Conservation (phyloP, 2,113 vertebrate genomes). For the Eolophus roseicapilla region DNA sequence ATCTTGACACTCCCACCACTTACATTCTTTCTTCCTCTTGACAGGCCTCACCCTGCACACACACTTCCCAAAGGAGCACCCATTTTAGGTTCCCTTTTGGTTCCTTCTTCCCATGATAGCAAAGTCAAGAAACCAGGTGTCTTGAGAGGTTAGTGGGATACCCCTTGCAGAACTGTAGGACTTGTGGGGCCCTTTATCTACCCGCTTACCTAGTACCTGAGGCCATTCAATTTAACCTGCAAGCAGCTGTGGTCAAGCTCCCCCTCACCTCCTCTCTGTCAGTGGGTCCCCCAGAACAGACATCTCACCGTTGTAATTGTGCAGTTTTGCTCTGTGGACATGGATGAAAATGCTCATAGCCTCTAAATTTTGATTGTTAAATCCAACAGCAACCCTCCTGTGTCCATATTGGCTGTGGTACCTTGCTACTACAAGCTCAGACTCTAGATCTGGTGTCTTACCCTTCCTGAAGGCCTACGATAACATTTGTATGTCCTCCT, state of each 20-base stretch:
- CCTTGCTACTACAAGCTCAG: not conserved
- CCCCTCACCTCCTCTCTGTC: not conserved
- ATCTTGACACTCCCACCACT: constrained; percentile 7
- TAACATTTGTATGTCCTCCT: not conserved
- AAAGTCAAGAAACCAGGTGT: not conserved
- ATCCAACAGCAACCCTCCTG: not conserved
- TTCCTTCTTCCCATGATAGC: not conserved
- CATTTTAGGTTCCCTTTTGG: not conserved
- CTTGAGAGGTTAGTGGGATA: not conserved
- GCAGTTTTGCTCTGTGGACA: not conserved
- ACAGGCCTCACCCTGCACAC: not conserved
- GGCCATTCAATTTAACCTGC: not conserved
- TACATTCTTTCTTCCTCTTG: constrained; percentile 21
- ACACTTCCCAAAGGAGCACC: not conserved
- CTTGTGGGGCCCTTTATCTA: not conserved
- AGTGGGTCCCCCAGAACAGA: not conserved
- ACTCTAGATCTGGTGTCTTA: not conserved
- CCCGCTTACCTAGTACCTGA: not conserved
- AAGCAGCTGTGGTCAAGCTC: not conserved
- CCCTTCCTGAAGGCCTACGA: not conserved
- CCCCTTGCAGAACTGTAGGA: not conserved
- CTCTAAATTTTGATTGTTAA: not conserved
- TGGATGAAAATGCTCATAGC: rapidly evolving
- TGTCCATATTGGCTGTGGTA: not conserved
- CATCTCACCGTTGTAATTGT: not conserved